These are phyloP conservation scores for Poecilia gillii DNA, from an alignment of 2,797 vertebrate species.

Conservation along the genomic window DNA sequence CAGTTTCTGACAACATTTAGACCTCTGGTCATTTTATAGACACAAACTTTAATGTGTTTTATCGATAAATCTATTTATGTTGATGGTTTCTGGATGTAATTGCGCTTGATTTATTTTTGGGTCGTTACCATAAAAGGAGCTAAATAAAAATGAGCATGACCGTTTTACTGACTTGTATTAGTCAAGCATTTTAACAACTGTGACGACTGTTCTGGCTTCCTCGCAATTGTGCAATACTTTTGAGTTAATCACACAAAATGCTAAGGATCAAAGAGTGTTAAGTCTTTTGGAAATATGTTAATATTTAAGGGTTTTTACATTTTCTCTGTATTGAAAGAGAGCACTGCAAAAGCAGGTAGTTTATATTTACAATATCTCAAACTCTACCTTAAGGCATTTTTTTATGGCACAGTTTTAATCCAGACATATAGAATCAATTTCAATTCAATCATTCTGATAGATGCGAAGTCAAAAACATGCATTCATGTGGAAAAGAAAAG, in stretches of 20 bases:
- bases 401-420: neutral
- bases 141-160: neutral
- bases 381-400: neutral
- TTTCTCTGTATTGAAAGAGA: too few relatives aligned
- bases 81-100: neutral
- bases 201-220: neutral
- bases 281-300: too few relatives aligned
- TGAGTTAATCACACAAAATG: neutral
- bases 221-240: neutral
- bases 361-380: neutral
- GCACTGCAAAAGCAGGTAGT: too few relatives aligned
- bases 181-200: neutral
- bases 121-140: neutral
- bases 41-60: neutral
- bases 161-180: neutral
- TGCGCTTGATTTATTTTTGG: neutral
- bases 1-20: neutral
- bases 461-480: neutral
- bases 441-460: neutral
- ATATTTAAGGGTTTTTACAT: too few relatives aligned
- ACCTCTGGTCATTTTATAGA: neutral
- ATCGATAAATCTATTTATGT: neutral
- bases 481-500: neutral
- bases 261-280: neutral
- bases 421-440: neutral